Evolutionary conservation across 2,888 invertebrate genomes (phyloP).

Genomic region (Geophilus truncorum): DNA sequence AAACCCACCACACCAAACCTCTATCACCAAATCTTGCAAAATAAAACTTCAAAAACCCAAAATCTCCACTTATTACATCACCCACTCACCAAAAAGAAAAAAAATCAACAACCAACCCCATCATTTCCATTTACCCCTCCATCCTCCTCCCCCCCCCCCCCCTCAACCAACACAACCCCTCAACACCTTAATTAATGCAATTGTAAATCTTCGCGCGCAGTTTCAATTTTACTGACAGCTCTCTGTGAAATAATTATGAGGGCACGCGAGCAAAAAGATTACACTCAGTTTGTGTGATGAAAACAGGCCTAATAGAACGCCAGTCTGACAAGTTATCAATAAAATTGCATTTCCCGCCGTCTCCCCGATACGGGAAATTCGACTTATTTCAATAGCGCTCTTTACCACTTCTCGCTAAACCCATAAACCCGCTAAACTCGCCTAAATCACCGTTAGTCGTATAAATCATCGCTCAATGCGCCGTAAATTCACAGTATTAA

Average conservation of each 20-base stretch:
- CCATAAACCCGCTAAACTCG: no score
- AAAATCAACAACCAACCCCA: neutral
- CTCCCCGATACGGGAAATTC: neutral
- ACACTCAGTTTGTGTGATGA: neutral
- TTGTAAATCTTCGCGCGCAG: neutral
- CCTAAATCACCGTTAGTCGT: no score
- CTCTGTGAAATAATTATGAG: constrained; percentile 5
- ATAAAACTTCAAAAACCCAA: no score
- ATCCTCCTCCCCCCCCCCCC: neutral
- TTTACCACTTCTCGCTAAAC: no score
- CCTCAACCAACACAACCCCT: neutral
- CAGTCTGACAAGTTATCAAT: neutral
- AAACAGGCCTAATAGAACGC: neutral
- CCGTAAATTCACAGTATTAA: no score
- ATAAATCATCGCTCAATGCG: no score
- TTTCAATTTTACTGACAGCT: constrained; percentile 7
- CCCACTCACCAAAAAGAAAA: no score
- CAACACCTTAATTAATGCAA: neutral
- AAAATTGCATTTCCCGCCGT: neutral
- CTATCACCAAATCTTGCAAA: no score
- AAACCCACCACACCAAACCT: no score
- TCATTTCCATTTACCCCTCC: neutral
- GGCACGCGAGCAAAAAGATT: constrained; percentile 15
- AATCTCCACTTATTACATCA: no score
- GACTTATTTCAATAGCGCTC: neutral